These are phyloP conservation scores for Phaenicophaeus curvirostris DNA, from an alignment of 2,797 vertebrate genomes.

Conservation along the genomic window DNA sequence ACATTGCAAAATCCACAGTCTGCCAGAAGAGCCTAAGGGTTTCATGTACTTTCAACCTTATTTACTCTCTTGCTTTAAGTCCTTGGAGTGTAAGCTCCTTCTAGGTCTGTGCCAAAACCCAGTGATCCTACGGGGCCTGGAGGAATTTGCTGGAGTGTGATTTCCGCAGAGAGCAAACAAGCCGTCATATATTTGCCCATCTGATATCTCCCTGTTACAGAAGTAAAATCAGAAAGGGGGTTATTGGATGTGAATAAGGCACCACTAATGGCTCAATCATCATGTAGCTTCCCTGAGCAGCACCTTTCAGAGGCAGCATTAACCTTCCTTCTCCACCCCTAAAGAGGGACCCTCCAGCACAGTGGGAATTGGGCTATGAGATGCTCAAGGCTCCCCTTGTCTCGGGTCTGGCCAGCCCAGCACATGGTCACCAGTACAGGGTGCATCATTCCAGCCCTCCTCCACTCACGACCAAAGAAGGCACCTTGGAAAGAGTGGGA, in stretches of 20 bases:
- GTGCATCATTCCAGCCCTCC: not conserved
- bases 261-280: not conserved
- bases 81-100: slow-evolving; percentile 29
- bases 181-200: not conserved
- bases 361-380: accelerated
- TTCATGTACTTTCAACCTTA: slow-evolving; percentile 46
- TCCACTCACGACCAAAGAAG: not conserved
- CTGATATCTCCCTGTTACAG: not conserved
- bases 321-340: not conserved
- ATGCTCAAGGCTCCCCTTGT: not conserved
- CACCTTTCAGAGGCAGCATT: not conserved
- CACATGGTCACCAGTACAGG: not conserved
- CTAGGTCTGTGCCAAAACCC: not conserved
- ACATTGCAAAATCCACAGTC: slow-evolving; percentile 40
- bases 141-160: slow-evolving; percentile 20
- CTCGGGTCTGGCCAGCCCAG: not conserved
- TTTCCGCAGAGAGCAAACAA: slow-evolving; percentile 13
- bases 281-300: not conserved
- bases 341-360: not conserved
- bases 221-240: not conserved
- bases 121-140: not conserved
- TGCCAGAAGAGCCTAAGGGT: slow-evolving; percentile 34
- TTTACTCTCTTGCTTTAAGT: slow-evolving; percentile 49
- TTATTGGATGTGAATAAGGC: not conserved
- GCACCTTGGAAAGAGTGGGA: not conserved